Percentiles rank a stretch among this genome's conserved stretches.
Conservation (phyloP, 2,888 invertebrate genomes). For the Candidula unifasciata region DNA sequence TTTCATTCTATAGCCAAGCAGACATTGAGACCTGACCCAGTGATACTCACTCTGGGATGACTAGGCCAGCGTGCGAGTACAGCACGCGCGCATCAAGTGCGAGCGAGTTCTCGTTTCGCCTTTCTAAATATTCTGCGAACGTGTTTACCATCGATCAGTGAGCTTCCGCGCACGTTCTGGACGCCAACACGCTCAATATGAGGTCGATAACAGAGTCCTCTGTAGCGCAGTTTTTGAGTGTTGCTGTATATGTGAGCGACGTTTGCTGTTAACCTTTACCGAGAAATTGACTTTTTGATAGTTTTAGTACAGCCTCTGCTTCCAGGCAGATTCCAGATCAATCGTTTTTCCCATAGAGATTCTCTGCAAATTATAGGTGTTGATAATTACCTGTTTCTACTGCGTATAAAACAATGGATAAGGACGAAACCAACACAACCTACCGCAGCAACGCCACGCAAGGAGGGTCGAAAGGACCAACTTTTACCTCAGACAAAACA, state of each 20-base stretch:
- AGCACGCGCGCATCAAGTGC: neutral
- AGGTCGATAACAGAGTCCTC: neutral
- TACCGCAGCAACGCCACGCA: constrained; percentile 62
- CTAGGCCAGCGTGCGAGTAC: no score
- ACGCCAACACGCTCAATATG: constrained; percentile 6
- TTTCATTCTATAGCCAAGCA: no score
- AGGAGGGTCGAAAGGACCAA: constrained; percentile 56
- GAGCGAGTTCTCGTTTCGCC: neutral
- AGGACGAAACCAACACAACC: constrained; percentile 61
- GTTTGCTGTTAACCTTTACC: neutral
- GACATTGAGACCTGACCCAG: no score
- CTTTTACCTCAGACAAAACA: constrained; percentile 69
- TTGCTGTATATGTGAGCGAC: neutral
- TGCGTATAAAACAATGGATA: constrained; percentile 60
- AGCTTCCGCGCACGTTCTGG: constrained; percentile 2
- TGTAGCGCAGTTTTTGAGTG: neutral
- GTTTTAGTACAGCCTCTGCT: neutral
- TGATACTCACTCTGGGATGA: no score
- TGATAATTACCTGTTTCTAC: constrained; percentile 10
- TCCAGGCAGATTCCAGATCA: neutral
- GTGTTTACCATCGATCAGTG: neutral
- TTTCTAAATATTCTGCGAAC: neutral
- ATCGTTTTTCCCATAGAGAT: neutral
- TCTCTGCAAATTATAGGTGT: neutral
- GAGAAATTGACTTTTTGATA: neutral